Evolutionary conservation across 2,888 invertebrate species (phyloP).

Genomic region (Merodon equestris): DNA sequence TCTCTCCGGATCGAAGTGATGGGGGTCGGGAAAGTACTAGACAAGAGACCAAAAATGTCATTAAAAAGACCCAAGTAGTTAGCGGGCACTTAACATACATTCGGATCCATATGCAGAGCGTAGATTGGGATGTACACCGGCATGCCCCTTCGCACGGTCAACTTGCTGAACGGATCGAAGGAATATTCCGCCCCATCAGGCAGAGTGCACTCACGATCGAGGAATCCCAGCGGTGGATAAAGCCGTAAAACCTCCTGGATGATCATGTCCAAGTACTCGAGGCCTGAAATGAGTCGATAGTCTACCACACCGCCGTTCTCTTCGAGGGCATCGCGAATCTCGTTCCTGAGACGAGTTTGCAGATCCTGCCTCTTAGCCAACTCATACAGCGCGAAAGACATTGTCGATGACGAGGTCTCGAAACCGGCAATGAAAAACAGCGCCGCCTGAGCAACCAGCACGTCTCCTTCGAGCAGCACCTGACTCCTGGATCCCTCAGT

Average conservation of each 20-base stretch:
- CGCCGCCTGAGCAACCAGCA: constrained; percentile 77
- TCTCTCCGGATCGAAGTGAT: constrained; percentile 77
- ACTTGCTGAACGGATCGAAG: constrained; percentile 73
- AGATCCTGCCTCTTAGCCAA: constrained; percentile 77
- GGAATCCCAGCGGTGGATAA: constrained; percentile 77
- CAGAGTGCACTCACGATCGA: constrained; percentile 77
- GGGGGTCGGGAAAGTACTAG: constrained; percentile 76
- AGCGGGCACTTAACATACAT: constrained; percentile 69
- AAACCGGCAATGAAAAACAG: constrained; percentile 78
- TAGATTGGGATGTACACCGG: constrained; percentile 77
- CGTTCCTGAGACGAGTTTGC: constrained; percentile 78
- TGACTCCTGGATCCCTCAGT: constrained; percentile 55
- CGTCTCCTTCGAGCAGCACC: constrained; percentile 75
- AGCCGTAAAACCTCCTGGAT: constrained; percentile 76
- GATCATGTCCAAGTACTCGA: constrained; percentile 79
- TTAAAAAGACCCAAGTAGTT: neutral
- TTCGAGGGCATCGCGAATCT: constrained; percentile 76
- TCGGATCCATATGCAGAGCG: constrained; percentile 77
- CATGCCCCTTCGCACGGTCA: constrained; percentile 74
- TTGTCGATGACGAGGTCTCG: constrained; percentile 78
- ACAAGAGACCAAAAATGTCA: constrained; percentile 11
- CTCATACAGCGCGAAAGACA: constrained; percentile 79
- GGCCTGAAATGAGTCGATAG: constrained; percentile 76
- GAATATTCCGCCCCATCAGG: constrained; percentile 70
- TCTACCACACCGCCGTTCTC: constrained; percentile 76